A percentile compares a stretch with the other conserved stretches of the same genome.
These are phyloP conservation scores for Dioctria rufipes DNA, from an alignment of 2,888 invertebrate genomes.

Conservation along the genomic window DNA sequence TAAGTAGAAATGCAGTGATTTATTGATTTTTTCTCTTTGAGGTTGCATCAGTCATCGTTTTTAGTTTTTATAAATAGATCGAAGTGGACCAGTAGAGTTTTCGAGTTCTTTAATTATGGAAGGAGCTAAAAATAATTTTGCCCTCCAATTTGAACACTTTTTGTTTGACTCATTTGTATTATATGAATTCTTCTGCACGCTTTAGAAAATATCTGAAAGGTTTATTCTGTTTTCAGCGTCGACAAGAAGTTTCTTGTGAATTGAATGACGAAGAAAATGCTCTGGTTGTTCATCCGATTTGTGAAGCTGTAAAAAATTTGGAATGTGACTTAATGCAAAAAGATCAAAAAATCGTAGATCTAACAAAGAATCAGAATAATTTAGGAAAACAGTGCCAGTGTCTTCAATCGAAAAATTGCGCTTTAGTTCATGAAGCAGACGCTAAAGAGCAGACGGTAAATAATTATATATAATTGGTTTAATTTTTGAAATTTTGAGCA, in stretches of 20 bases:
- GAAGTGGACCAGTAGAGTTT: conserved; percentile 23
- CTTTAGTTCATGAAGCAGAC: conserved; percentile 6
- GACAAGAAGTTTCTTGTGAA: conserved; percentile 29
- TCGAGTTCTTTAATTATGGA: neutral
- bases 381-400: conserved; percentile 10
- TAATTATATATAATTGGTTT: neutral
- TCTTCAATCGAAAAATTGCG: neutral
- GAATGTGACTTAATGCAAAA: conserved; percentile 45
- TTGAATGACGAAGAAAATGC: neutral
- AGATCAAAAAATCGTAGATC: conserved; percentile 11
- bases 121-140: conserved; percentile 16
- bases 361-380: neutral
- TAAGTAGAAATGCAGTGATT: conserved; percentile 35
- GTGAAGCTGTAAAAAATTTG: conserved; percentile 46
- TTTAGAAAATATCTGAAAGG: neutral
- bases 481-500: neutral
- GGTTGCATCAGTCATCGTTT: too few species aligned
- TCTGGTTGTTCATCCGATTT: conserved; percentile 29
- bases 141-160: too few species aligned
- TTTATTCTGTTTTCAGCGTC: conserved; percentile 48
- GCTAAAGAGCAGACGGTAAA: conserved; percentile 39
- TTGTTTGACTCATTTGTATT: too few species aligned
- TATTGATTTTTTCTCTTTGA: too few species aligned
- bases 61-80: neutral
- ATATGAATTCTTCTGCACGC: neutral